Percentiles rank a stretch among this genome's conserved stretches.
phyloP scores from a whole-genome alignment of 2,113 vertebrate genomes.

The Urocynchramus pylzowi region DNA sequence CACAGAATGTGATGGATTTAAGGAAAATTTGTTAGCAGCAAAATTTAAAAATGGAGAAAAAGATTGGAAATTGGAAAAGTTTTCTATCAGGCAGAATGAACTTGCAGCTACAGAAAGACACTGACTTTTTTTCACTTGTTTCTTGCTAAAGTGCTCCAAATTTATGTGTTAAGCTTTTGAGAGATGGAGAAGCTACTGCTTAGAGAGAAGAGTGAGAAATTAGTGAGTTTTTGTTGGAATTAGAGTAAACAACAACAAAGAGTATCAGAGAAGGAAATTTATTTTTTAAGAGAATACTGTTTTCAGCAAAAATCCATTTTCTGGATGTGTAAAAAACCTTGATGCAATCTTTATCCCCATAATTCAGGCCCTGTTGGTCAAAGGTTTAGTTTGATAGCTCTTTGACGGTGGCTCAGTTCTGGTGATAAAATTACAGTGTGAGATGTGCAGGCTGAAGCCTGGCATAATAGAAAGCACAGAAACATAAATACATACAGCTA shows the following conservation, averaged over 20 bases:
- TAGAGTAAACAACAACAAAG: background rate
- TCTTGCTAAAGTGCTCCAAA: background rate
- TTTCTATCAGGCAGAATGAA: background rate
- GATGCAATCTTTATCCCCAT: background rate
- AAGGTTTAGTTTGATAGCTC: background rate
- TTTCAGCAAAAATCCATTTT: background rate
- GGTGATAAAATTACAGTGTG: background rate
- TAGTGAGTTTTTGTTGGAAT: background rate
- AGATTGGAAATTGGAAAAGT: background rate
- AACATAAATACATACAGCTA: background rate
- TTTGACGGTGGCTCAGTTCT: background rate
- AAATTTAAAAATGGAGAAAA: background rate
- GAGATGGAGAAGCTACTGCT: background rate
- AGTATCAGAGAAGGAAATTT: background rate
- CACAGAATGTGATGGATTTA: background rate
- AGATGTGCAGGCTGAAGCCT: background rate
- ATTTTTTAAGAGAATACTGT: background rate
- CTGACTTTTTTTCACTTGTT: background rate
- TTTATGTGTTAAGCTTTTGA: background rate
- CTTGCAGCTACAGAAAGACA: background rate
- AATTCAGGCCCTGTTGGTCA: background rate
- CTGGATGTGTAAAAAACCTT: background rate
- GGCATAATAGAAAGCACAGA: background rate
- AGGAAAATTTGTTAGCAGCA: background rate
- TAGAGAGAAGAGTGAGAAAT: background rate